Conservation (phyloP, 2,888 invertebrate species). For the Apamea crenata region DNA sequence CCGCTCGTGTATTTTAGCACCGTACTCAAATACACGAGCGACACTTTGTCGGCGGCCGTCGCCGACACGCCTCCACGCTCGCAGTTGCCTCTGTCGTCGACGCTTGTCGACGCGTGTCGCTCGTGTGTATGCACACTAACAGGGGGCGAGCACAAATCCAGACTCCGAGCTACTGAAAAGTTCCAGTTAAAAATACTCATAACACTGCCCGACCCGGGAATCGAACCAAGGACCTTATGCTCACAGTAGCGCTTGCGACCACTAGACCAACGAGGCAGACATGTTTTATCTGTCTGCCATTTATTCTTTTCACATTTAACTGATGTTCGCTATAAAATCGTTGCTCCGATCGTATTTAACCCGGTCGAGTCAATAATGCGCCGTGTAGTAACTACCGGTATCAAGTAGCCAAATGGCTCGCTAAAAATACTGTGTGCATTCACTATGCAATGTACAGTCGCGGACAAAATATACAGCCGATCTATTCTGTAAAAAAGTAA, state of each 20-base stretch:
- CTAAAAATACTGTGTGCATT: slow-evolving; percentile 76
- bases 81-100: too few species aligned
- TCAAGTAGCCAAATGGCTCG: slow-evolving; percentile 76
- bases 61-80: too few species aligned
- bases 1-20: too few species aligned
- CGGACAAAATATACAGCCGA: slow-evolving; percentile 29
- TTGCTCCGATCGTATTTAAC: slow-evolving; percentile 58
- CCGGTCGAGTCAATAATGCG: slow-evolving; percentile 74
- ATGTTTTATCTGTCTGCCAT: slow-evolving; percentile 43
- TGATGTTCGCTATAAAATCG: slow-evolving; percentile 54
- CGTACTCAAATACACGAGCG: too few species aligned
- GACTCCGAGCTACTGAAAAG: too few species aligned
- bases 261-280: not conserved
- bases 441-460: slow-evolving; percentile 65
- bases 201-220: not conserved
- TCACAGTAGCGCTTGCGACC: not conserved
- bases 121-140: too few species aligned
- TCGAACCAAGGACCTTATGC: not conserved
- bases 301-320: slow-evolving; percentile 45
- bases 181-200: not conserved
- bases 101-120: too few species aligned
- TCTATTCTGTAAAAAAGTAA: too few species aligned
- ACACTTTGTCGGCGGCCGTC: too few species aligned
- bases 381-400: slow-evolving; percentile 73
- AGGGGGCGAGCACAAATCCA: too few species aligned